Base-by-base conservation (phyloP, 2,113 vertebrate genomes). In the Panthera tigris region DNA sequence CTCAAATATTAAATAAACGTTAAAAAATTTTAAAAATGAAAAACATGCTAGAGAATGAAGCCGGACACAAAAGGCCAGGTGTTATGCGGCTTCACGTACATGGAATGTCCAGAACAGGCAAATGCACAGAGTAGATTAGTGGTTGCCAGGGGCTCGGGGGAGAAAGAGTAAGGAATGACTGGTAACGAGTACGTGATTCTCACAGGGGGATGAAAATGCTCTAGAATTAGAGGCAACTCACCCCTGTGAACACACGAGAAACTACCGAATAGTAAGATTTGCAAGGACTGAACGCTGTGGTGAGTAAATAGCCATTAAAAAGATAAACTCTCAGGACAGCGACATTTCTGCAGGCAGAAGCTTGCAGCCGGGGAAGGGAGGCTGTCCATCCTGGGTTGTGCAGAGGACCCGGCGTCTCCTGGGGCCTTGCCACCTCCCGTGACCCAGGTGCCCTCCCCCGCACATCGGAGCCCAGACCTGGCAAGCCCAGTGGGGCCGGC, bases 391-490 rank as follows among this genome's bases (percentile, higher is more conserved):
- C 31, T 9, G n/a, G 25, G 33, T 19, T 7, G 48, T 11, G 21
- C 19, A 7, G 31, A 55, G 36, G 86, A 15, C 68, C 7, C 10
- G 0, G 71, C 69, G 29, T n/a, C 39, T n/a, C 31, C 91, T 0
- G 27, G 11, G 23, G 12, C 36, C 83, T 7, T 19, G 15, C 23
- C 39, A 15, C 36, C 45, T 27, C 78, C 63, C 10, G 0, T 1
- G 16, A 89, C 87, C 68, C 80, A 11, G 10, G 27, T 1, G 6
- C 66, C 90, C 79, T 4, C 39, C 39, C 80, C 45, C 1, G 0
- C 57, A 15, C 1, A 0, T 0, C 18, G 5, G 18, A 39, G 31
- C 71, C 48, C 57, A 73, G 23, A 99, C 99, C 99, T 98, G 99
- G 94, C 27, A 99, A 98, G 18, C 99, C 81, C 14, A 98, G 98